These are phyloP conservation scores for Podarcis muralis DNA, from an alignment of 2,113 vertebrate genomes.

Conservation along the genomic window DNA sequence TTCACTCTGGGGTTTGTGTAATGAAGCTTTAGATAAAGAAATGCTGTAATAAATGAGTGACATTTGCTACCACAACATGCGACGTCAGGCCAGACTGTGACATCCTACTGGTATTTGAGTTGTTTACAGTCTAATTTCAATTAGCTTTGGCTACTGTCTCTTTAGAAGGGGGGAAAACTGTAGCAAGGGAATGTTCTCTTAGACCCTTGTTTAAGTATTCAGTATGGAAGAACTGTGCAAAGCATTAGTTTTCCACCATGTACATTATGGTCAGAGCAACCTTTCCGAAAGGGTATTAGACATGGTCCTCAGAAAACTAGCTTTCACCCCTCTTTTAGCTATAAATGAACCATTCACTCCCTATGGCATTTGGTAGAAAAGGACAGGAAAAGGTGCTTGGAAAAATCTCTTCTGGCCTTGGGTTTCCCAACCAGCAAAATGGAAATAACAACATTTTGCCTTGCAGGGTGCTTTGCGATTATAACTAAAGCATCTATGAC, in stretches of 20 bases:
- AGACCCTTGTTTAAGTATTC: not conserved
- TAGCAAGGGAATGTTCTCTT: not conserved
- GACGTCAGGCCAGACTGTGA: not conserved
- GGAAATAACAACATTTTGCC: not conserved
- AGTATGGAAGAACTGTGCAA: not conserved
- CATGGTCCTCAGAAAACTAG: not conserved
- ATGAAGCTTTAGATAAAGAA: not conserved
- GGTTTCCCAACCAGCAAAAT: not conserved
- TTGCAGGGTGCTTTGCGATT: not conserved
- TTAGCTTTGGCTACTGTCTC: not conserved
- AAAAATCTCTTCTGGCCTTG: not conserved
- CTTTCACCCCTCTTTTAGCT: not conserved
- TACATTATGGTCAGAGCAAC: not conserved
- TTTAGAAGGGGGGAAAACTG: not conserved
- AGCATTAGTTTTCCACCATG: not conserved
- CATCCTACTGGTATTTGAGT: conserved; percentile 5
- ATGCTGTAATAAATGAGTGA: not conserved
- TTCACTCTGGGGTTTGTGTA: not conserved
- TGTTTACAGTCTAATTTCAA: conserved; percentile 23
- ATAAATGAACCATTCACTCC: not conserved
- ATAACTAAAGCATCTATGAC: too few relatives aligned
- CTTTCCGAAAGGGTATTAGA: not conserved
- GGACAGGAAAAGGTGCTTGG: not conserved
- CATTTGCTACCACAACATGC: not conserved
- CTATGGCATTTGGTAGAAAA: not conserved